A percentile compares a stretch with the other conserved stretches of the same genome.
Conservation (phyloP, 92 coral and sea anemone genomes). For the Palythoa caribaeorum region DNA sequence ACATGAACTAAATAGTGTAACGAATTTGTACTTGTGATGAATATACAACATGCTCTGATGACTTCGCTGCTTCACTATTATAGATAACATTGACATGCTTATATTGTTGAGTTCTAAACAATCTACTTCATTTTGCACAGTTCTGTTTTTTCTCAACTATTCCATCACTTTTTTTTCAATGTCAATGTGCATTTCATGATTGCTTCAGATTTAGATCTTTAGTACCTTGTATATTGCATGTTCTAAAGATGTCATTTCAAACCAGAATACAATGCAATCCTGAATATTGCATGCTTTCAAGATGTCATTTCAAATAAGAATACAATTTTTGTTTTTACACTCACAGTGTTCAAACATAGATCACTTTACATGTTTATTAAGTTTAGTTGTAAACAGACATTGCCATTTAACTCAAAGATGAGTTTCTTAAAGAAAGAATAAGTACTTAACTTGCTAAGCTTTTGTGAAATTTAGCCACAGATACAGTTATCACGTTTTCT, state of each 20-base stretch:
- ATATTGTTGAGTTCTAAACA: background rate
- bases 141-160: too few relatives aligned
- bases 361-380: background rate
- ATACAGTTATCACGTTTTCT: constrained; percentile 8
- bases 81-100: constrained; percentile 24
- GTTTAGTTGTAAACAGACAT: background rate
- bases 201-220: background rate
- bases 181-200: background rate
- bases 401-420: background rate
- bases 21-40: constrained; percentile 20
- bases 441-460: background rate
- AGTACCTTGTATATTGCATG: background rate
- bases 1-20: background rate
- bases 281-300: background rate
- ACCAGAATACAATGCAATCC: background rate
- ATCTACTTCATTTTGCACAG: background rate
- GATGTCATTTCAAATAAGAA: background rate
- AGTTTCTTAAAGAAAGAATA: background rate
- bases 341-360: too few relatives aligned
- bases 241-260: constrained; percentile 14
- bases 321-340: background rate
- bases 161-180: background rate
- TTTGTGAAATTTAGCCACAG: constrained; percentile 28
- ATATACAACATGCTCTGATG: constrained; percentile 28
- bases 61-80: background rate